A percentile compares a stretch with the other conserved stretches of the same genome.
Conservation (phyloP, 23 tunicate genomes). For the Aplidium turbinatum region DNA sequence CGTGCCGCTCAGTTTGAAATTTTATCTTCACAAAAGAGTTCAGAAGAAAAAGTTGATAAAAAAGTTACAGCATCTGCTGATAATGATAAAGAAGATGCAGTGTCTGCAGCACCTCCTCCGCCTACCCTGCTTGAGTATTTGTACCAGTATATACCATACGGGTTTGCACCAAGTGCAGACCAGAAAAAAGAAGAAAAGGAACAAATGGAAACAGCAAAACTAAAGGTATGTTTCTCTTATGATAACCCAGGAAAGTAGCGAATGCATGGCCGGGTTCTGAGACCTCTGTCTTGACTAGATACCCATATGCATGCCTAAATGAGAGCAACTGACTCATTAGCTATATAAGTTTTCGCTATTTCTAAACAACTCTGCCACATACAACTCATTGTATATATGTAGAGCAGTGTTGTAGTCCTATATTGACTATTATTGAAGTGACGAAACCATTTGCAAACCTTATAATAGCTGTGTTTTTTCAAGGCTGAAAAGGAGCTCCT, state of each 20-base stretch:
- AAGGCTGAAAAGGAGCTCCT: conserved; percentile 43
- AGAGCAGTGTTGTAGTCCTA: neutral
- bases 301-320: no score
- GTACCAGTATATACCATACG: conserved; percentile 53
- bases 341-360: neutral
- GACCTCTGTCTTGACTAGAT: no score
- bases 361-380: neutral
- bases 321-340: no score
- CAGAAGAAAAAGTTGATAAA: neutral
- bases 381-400: neutral
- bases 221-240: neutral
- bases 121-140: conserved; percentile 34
- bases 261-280: no score
- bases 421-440: neutral
- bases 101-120: neutral
- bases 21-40: neutral
- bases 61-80: neutral
- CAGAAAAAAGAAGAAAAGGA: neutral
- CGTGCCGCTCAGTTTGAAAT: conserved; percentile 22
- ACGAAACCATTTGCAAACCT: neutral
- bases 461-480: conserved; percentile 4
- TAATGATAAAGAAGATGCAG: conserved; percentile 7
- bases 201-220: conserved; percentile 1
- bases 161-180: neutral
- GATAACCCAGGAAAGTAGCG: no score